Evolutionary conservation across 2,113 vertebrate species (phyloP), one percentile per base, ranked within the genome.

Genomic region (Sarotherodon lohbergeri): DNA sequence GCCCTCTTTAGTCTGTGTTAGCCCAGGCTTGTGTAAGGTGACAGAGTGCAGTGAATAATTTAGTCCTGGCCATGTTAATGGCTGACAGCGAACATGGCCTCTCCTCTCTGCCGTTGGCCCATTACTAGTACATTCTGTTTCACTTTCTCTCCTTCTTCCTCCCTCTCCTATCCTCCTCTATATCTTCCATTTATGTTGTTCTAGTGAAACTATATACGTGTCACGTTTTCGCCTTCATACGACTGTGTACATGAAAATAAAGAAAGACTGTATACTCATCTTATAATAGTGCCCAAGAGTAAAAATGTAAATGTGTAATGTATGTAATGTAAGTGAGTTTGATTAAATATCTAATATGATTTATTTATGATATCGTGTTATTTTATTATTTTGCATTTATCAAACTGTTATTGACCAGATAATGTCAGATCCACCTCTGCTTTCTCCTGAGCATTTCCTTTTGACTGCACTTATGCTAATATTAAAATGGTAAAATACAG

Each of bases 11-110:
- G 89, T 86, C 59, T 90, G 81, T 88, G 84, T 88, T 89, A 85
- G 91, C 85, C 86, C 81, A 68, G 91, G 87, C 93, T 93, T 94
- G 94, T 94, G 92, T 95, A 92, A 95, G 94, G 94, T 95, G 95
- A 94, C 94, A 93, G 92, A 91, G 89, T 88, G 90, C 90, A 76
- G 87, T 96, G 92, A 96, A 96, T 96, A 94, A 95, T 96, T 96
- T 92, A 96, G 93, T 89, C 34, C 16, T 80, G 89, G 90, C 89
- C 94, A 90, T 95, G 94, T 96, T 93, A 94, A 93, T 94, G 92
- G 90, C 86, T 94, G 94, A 95, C 95, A 95, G 91, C 9, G 93
- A 94, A 95, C 93, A 93, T 88, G 92, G 91, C 91, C 92, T 94
- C 82, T 90, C 90, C 85, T 56, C 92, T 93, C 81, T 57, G 59